Conservation (phyloP, 2,888 invertebrate species). For the Hemaris fuciformis region DNA sequence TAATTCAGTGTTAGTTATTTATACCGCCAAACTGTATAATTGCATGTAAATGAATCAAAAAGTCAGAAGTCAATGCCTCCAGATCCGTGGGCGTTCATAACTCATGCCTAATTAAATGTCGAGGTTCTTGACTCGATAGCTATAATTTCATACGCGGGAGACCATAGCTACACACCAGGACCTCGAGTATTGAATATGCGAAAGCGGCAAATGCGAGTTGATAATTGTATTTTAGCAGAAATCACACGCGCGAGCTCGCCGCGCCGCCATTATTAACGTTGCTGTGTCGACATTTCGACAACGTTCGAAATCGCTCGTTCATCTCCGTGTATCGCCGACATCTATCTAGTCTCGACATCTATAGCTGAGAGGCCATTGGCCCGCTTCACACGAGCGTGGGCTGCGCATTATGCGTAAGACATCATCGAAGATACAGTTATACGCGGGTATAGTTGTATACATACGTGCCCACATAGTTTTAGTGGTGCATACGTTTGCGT, state of each 20-base stretch:
- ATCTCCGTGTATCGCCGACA: slow-evolving; percentile 41
- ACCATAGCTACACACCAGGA: slow-evolving; percentile 21
- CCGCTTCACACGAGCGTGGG: slow-evolving; percentile 65
- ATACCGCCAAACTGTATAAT: slow-evolving; percentile 36
- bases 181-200: slow-evolving; percentile 41
- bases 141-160: slow-evolving; percentile 37
- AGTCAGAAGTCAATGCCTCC: slow-evolving; percentile 66
- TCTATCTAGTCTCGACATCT: slow-evolving; percentile 50
- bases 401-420: slow-evolving; percentile 54
- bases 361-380: slow-evolving; percentile 65
- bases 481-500: slow-evolving; percentile 39
- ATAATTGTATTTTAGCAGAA: slow-evolving; percentile 28
- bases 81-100: slow-evolving; percentile 66
- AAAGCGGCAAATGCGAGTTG: slow-evolving; percentile 32
- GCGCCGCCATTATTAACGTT: slow-evolving; percentile 45
- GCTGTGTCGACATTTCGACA: slow-evolving; percentile 41
- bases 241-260: slow-evolving; percentile 36
- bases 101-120: slow-evolving; percentile 72
- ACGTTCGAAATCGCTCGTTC: slow-evolving; percentile 35
- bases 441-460: slow-evolving; percentile 50
- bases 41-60: slow-evolving; percentile 65
- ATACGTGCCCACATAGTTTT: slow-evolving; percentile 60
- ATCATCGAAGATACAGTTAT: slow-evolving; percentile 56
- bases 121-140: slow-evolving; percentile 65
- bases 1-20: slow-evolving; percentile 18